Evolutionary conservation across 2,797 vertebrate genomes (phyloP).

Genomic region (Dipus sagitta): DNA sequence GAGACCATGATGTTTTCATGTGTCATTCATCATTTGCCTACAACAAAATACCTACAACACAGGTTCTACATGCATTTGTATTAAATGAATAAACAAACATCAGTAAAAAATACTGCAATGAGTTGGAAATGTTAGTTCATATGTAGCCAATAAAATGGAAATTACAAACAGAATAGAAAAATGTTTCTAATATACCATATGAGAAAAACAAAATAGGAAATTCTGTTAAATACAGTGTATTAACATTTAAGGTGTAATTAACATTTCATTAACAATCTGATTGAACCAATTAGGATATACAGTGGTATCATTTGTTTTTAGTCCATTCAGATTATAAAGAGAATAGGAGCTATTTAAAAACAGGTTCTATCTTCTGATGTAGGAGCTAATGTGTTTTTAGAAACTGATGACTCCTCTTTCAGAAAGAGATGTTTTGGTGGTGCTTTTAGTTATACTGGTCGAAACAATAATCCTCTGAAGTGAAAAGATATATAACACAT

Average conservation of each 20-base stretch:
- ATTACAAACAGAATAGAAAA: slow-evolving; percentile 10
- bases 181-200: slow-evolving; percentile 15
- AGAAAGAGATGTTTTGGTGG: neutral
- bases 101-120: neutral
- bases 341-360: neutral
- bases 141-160: slow-evolving; percentile 29
- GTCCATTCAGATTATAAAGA: neutral
- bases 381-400: neutral
- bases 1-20: neutral
- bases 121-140: neutral
- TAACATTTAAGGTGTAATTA: slow-evolving; percentile 9
- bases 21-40: neutral
- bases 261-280: neutral
- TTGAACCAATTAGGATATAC: neutral
- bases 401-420: neutral
- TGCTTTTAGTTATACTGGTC: neutral
- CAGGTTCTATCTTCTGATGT: neutral
- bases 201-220: slow-evolving; percentile 21
- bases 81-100: slow-evolving; percentile 47
- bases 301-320: neutral
- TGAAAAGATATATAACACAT: neutral
- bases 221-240: neutral
- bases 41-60: neutral
- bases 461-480: slow-evolving; percentile 19
- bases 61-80: slow-evolving; percentile 19